Percentiles rank a stretch among this genome's conserved stretches.
These are phyloP conservation scores for Chelon labrosus DNA, from an alignment of 2,797 vertebrate genomes.

Conservation along the genomic window DNA sequence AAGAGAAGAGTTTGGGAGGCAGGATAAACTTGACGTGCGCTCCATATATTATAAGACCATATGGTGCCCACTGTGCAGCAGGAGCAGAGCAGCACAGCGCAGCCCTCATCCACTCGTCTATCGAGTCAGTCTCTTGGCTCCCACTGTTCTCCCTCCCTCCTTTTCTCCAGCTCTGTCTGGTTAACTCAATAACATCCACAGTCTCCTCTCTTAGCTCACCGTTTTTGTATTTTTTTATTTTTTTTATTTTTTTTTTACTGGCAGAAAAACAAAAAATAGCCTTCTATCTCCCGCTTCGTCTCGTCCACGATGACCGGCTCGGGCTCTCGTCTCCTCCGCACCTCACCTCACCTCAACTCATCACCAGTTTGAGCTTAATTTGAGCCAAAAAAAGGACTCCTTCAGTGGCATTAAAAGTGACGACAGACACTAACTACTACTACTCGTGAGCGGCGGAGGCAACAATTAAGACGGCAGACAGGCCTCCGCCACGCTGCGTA, in stretches of 20 bases:
- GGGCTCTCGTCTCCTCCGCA: slow-evolving; percentile 25
- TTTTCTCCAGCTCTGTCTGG: slow-evolving; percentile 61
- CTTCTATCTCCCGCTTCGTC: slow-evolving; percentile 43
- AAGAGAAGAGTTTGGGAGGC: slow-evolving; percentile 45
- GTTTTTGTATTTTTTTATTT: slow-evolving; percentile 1
- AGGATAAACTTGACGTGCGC: slow-evolving; percentile 53
- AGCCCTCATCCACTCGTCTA: slow-evolving; percentile 59
- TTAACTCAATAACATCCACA: slow-evolving; percentile 79
- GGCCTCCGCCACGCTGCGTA: slow-evolving; percentile 15
- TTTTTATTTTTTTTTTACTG: slow-evolving; percentile 18
- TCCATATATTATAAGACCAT: slow-evolving; percentile 76
- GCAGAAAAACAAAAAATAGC: slow-evolving; percentile 21
- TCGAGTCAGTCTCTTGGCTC: slow-evolving; percentile 57
- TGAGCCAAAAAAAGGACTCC: slow-evolving; percentile 64
- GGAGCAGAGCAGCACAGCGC: slow-evolving; percentile 52
- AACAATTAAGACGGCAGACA: slow-evolving; percentile 36
- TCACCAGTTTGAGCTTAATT: slow-evolving; percentile 43
- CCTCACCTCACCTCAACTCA: slow-evolving; percentile 29
- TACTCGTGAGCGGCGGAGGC: slow-evolving; percentile 26
- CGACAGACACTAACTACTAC: slow-evolving; percentile 20
- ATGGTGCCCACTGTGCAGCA: slow-evolving; percentile 73
- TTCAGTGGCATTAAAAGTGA: slow-evolving; percentile 61
- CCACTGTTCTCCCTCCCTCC: slow-evolving; percentile 45
- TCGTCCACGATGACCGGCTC: slow-evolving; percentile 38
- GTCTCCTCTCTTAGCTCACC: slow-evolving; percentile 56